A percentile compares a stretch with the other conserved stretches of the same genome.
phyloP scores from a whole-genome alignment of 2,888 invertebrate genomes.

The Idaea biselata region DNA sequence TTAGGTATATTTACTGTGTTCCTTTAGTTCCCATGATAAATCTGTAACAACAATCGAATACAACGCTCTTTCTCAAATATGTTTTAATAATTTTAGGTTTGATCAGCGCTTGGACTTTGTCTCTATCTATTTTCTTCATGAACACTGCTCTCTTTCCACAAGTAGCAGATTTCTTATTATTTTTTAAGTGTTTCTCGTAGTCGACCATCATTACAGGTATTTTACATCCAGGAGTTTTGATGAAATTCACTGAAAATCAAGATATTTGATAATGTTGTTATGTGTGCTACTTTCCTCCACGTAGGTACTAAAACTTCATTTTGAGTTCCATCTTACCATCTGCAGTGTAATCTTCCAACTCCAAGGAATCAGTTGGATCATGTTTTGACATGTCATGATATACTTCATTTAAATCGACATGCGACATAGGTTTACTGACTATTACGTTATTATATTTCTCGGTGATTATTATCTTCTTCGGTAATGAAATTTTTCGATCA shows the following conservation, averaged over 20 bases:
- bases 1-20: slow-evolving; percentile 27
- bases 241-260: slow-evolving; percentile 44
- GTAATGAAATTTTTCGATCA: slow-evolving; percentile 10
- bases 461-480: slow-evolving; percentile 1
- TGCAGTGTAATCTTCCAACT: slow-evolving; percentile 35
- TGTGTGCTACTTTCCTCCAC: slow-evolving; percentile 32
- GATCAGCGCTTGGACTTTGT: slow-evolving; percentile 47
- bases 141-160: slow-evolving; percentile 61
- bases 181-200: slow-evolving; percentile 37
- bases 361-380: slow-evolving; percentile 37
- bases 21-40: slow-evolving; percentile 37
- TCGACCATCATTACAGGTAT: slow-evolving; percentile 51
- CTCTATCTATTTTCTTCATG: slow-evolving; percentile 44
- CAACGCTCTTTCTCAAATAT: slow-evolving; percentile 40
- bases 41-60: slow-evolving; percentile 58
- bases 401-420: slow-evolving; percentile 40
- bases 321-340: neutral
- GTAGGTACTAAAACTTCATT: neutral
- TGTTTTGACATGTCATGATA: slow-evolving; percentile 36
- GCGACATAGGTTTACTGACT: slow-evolving; percentile 41
- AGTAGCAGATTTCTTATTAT: slow-evolving; percentile 24
- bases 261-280: slow-evolving; percentile 6
- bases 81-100: slow-evolving; percentile 43
- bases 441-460: slow-evolving; percentile 5
- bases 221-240: slow-evolving; percentile 59